phyloP scores from a whole-genome alignment of 2,797 vertebrate genomes.

The Phataginus tricuspis region DNA sequence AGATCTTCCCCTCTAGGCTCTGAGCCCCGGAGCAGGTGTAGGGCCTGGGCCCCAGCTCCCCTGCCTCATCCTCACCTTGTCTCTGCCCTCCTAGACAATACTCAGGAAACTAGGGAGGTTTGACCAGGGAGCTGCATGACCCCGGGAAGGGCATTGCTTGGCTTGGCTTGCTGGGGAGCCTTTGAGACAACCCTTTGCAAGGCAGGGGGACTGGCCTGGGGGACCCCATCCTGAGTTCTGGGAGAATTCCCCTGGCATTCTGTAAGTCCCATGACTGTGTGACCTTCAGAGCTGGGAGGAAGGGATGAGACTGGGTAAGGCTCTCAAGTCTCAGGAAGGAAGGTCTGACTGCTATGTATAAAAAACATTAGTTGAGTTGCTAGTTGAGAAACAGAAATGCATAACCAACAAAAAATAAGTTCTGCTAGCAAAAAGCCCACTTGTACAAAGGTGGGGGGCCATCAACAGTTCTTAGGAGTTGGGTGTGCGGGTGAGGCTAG shows the following conservation, averaged over 20 bases:
- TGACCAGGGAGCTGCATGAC: neutral
- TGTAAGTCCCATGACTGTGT: neutral
- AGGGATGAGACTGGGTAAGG: constrained; percentile 8
- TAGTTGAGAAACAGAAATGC: neutral
- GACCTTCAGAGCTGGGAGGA: constrained; percentile 13
- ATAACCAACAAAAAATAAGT: neutral
- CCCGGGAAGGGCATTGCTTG: neutral
- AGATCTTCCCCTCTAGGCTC: neutral
- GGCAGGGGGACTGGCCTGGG: neutral
- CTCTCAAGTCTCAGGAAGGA: constrained; percentile 6
- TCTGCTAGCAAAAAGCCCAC: neutral
- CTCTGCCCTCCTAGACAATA: neutral
- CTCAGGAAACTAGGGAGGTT: neutral
- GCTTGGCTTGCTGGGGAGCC: neutral
- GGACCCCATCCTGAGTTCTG: neutral
- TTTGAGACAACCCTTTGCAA: neutral
- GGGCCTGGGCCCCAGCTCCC: neutral
- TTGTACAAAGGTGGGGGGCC: fast-evolving
- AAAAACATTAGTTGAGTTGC: neutral
- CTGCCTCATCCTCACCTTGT: fast-evolving
- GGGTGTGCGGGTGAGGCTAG: too few species aligned
- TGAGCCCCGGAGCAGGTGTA: neutral
- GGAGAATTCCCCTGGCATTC: neutral
- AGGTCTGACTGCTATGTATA: neutral
- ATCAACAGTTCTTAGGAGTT: neutral